phyloP scores from a whole-genome alignment of 2,888 invertebrate species.

The Aricia artaxerxes region DNA sequence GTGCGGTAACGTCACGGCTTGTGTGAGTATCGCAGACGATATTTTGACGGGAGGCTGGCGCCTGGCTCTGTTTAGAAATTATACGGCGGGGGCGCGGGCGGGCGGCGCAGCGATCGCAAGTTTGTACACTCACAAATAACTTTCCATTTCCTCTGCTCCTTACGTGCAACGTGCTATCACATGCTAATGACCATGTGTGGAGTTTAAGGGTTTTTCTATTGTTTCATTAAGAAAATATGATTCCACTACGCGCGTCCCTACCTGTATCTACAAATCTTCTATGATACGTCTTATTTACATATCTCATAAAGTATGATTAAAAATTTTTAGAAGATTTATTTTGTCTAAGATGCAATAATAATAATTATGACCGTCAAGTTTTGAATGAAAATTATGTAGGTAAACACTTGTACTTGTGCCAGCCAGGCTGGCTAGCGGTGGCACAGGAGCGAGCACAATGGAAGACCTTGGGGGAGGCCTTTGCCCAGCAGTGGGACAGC shows the following conservation, averaged over 20 bases:
- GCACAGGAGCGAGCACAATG: no score
- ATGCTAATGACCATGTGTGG: constrained; percentile 4
- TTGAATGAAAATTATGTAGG: no score
- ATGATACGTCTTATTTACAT: not conserved
- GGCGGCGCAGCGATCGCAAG: constrained; percentile 38
- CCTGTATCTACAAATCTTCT: not conserved
- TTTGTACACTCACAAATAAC: constrained; percentile 38
- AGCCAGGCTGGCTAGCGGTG: no score
- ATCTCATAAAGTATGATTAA: not conserved
- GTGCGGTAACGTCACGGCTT: constrained; percentile 62
- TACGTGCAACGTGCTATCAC: not conserved
- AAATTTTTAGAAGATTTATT: no score
- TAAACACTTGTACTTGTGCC: no score
- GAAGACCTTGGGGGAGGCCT: no score
- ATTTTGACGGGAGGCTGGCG: constrained; percentile 68
- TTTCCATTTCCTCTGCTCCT: constrained; percentile 33
- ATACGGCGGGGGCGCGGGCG: constrained; percentile 44
- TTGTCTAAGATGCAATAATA: no score
- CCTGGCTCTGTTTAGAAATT: constrained; percentile 66
- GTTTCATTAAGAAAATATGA: not conserved
- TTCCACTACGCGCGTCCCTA: not conserved
- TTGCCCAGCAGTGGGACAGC: no score
- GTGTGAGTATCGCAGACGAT: constrained; percentile 59
- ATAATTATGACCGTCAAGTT: no score
- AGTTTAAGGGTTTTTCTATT: not conserved